phyloP scores from a whole-genome alignment of 2,113 vertebrate genomes.

The Dolichallabes microphthalmus region DNA sequence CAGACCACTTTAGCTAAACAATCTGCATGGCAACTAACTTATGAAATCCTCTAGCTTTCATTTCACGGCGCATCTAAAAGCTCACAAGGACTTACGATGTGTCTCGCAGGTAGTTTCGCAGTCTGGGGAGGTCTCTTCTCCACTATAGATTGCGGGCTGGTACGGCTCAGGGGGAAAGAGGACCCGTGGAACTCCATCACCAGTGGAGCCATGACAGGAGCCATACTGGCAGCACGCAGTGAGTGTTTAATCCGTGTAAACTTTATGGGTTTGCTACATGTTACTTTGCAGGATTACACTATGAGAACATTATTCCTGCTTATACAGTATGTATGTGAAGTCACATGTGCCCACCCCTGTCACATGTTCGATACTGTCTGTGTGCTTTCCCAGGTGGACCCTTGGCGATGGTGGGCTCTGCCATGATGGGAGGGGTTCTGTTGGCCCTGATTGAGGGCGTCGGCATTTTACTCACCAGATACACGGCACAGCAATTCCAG shows the following conservation, averaged over 20 bases:
- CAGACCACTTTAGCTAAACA: neutral
- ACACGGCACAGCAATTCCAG: constrained; percentile 86
- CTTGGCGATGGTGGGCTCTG: constrained; percentile 86
- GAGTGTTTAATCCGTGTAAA: constrained; percentile 56
- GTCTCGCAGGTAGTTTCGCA: constrained; percentile 81
- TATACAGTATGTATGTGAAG: neutral
- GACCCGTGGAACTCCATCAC: constrained; percentile 92
- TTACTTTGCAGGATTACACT: no score
- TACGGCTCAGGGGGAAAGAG: constrained; percentile 82
- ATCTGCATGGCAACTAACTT: neutral
- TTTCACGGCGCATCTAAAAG: neutral
- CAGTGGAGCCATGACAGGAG: constrained; percentile 84
- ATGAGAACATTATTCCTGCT: no score
- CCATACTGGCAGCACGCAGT: constrained; percentile 86
- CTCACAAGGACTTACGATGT: neutral
- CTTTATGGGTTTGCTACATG: neutral
- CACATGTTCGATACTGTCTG: no score
- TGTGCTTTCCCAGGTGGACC: constrained; percentile 77
- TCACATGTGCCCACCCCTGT: neutral
- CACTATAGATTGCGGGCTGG: constrained; percentile 86
- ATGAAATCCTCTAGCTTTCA: no score
- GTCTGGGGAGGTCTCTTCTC: constrained; percentile 90
- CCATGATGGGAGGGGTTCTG: constrained; percentile 87
- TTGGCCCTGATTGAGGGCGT: constrained; percentile 86
- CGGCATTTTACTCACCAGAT: constrained; percentile 84